These are phyloP conservation scores for Pomacea maculata DNA, from an alignment of 1,140 invertebrate genomes.

Conservation along the genomic window DNA sequence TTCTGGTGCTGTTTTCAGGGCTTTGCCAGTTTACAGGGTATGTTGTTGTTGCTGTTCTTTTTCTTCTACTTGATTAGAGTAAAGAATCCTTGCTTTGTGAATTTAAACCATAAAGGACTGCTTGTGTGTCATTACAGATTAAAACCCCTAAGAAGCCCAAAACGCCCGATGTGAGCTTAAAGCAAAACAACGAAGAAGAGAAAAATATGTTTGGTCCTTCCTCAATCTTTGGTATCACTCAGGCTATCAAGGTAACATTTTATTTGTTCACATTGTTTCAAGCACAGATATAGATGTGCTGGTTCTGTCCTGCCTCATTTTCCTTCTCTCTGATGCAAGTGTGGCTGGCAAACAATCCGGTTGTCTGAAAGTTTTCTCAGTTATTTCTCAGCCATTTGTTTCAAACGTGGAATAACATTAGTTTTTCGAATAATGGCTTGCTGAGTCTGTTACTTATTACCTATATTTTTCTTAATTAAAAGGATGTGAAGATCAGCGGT, in stretches of 20 bases:
- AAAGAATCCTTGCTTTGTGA: background rate
- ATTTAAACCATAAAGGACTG: background rate
- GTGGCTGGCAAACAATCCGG: too few relatives aligned
- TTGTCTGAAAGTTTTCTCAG: too few relatives aligned
- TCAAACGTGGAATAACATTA: too few relatives aligned
- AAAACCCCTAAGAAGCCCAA: constrained; percentile 46
- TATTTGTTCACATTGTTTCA: too few relatives aligned
- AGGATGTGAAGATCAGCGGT: too few relatives aligned
- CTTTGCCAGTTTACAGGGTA: constrained; percentile 61
- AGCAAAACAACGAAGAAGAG: constrained; percentile 31
- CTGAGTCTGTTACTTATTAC: too few relatives aligned
- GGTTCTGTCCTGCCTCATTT: too few relatives aligned
- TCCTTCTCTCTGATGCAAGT: too few relatives aligned
- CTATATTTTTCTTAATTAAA: too few relatives aligned
- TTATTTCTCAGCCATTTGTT: too few relatives aligned
- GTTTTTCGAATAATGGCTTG: too few relatives aligned
- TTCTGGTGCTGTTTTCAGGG: constrained; percentile 57
- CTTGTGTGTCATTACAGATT: constrained; percentile 29
- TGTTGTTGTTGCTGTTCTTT: constrained; percentile 1
- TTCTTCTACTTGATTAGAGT: background rate
- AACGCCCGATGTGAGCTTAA: constrained; percentile 45
- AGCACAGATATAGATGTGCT: too few relatives aligned
- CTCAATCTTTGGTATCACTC: constrained; percentile 22
- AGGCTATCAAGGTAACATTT: constrained; percentile 19
- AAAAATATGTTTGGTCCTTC: constrained; percentile 27